Evolutionary conservation across 2,797 vertebrate genomes (phyloP), one percentile per base, ranked within the genome.

Genomic region (Gouania willdenowi): DNA sequence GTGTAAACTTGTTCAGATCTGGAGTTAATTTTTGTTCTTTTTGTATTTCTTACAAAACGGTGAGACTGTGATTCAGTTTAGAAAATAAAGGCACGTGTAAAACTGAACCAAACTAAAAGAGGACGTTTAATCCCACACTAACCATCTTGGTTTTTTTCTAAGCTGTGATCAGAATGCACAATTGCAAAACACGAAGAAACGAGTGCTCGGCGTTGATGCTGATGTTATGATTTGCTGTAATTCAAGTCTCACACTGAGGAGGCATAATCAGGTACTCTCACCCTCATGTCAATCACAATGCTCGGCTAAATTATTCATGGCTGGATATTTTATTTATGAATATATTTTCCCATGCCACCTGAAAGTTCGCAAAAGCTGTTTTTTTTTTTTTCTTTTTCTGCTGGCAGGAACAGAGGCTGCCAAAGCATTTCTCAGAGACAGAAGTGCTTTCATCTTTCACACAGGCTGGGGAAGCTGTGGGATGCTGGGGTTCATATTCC

Each of bases 241-340:
- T 86, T 86, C 79, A 56, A 74, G 53, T 82, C 82, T 79, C 83
- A 81, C 66, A 42, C 60, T 39, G 51, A 26, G 22, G 55, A 66
- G 66, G 79, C 73, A 79, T 85, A 84, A 88, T 88, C 81, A 86
- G 75, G 71, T 78, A 52, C 78, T 75, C 76, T 79, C 75, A 67
- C 77, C 62, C 80, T 61, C 61, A 34, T 81, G 85, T 89, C 87
- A 90, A 87, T 91, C 87, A 89, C 82, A 84, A 79, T 57, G 68
- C 84, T 72, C 36, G 22, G 33, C 71, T 89, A 75, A 88, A 89
- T 89, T 82, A 91, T 89, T 89, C 82, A 89, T 74, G 44, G 17
- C 40, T 58, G 38, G 65, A 79, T 89, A 76, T 86, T 88, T 89
- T 87, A 89, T 91, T 87, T 87, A 90, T 87, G 81, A 81, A 66